Percentiles rank a stretch among this genome's conserved stretches.
These are phyloP conservation scores for Meiosimyza decipiens DNA, from an alignment of 2,888 invertebrate species.

Conservation along the genomic window DNA sequence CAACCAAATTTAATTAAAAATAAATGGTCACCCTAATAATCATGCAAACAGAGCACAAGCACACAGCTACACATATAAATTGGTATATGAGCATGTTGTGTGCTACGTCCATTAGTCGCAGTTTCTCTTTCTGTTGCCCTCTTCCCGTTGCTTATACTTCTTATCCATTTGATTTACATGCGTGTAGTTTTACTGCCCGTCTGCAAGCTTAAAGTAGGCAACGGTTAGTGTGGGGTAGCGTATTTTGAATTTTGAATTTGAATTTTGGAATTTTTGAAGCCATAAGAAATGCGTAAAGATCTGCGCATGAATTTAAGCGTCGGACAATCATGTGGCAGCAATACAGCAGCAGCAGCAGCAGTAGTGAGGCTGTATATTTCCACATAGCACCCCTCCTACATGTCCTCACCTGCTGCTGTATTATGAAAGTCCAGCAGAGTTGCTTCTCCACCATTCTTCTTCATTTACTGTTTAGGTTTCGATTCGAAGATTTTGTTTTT, in stretches of 20 bases:
- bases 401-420: no score
- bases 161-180: neutral
- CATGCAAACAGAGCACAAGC: neutral
- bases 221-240: neutral
- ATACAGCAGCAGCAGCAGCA: neutral
- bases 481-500: no score
- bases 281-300: slow-evolving; percentile 16
- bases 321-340: neutral
- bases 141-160: neutral
- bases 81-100: neutral
- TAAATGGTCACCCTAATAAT: no score
- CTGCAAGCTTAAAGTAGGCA: neutral
- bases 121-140: neutral
- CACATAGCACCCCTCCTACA: no score
- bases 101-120: slow-evolving; percentile 16
- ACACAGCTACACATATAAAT: neutral
- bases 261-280: slow-evolving; percentile 27
- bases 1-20: no score
- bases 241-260: slow-evolving; percentile 28
- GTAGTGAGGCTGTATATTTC: neutral
- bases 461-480: no score
- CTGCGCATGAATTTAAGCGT: slow-evolving; percentile 28
- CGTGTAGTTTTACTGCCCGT: slow-evolving; percentile 13
- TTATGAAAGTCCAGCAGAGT: no score
- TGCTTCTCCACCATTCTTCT: no score